Base-by-base conservation (phyloP, 53 echinoderm and acorn worm genomes). In the Astropecten irregularis region DNA sequence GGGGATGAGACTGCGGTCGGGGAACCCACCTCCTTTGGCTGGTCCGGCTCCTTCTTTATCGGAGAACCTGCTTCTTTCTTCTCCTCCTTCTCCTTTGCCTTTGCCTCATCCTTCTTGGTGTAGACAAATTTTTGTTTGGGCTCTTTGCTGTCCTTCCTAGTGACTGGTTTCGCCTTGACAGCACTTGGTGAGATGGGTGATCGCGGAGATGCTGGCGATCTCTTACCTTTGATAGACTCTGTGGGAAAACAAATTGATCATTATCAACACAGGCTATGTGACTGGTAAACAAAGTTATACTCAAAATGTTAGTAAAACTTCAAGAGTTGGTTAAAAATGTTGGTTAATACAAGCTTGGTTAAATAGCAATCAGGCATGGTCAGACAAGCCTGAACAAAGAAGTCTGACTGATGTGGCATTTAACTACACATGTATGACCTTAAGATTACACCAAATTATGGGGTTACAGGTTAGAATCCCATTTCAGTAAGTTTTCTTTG, bases 21-120 rank as follows among this genome's bases (percentile, higher is more conserved):
- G 9, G 59, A 46, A 19, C 18, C 11, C 1, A 49, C 1, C 20
- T 39, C 69, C 44, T 69, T 37, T 36, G 55, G 35, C 9, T 18
- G 10, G 19, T 67, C 48, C 25, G 2, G 33, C 60, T 84, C 32
- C 37, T 83, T 82, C 54, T 36, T 49, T 32, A 44, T 38, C 35
- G 70, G 70, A 13, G 70, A 69, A 47, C 25, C 27, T 13, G 37
- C 55, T 44, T 82, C 70, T 6, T 64, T 48, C 65, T 71, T 69
- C 42, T 42, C 42, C 27, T 53, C 69, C 22, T 84, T 69, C 56
- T 83, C 69, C 51, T 71, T 71, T n/a, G 47, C 49, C n/a, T 54
- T 71, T 36, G 70, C 32, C 26, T 83, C 84, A 56, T 89, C 89
- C 76, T 76, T 89, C 84, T 83, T 89, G 76, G 84, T 84, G 59